Base-by-base conservation (phyloP, 2,797 vertebrate genomes). In the Lepidocolaptes lacrymiger region DNA sequence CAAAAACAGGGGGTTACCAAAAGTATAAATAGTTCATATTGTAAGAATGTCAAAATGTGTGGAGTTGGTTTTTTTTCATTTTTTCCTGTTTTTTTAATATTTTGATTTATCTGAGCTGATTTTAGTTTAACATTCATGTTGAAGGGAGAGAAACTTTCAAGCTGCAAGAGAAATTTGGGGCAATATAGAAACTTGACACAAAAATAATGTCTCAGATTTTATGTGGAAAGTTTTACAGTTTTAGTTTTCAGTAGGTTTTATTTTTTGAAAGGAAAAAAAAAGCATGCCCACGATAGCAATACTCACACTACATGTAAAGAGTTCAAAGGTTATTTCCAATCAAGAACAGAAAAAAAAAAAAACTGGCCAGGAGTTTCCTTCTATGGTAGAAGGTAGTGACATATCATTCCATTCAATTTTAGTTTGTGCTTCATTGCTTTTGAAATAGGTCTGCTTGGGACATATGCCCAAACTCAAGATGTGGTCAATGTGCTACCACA, bases 381-480 rank as follows among this genome's bases (percentile, higher is more conserved):
- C 36, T 3, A 3, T 56, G 19, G 10, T 39, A 72, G 52, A 78
- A 84, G 49, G 48, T 34, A 51, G 77, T 79, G 64, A 69, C 51
- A 46, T 67, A 44, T 51, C 66, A 71, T 78, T 78, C 48, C 37
- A 27, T 85, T 95, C 52, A 80, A 7, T 90, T 91, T 87, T 68
- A 71, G 10, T 54, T 83, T 93, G 48, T 88, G 92, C 88, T 92
- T 96, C 88, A 23, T 90, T 95, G 73, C 76, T 88, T 90, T 88
- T 9, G 22, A 61, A 91, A 69, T 84, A 56, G 59, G 80, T 72
- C 59, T 84, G 0, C 88, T 90, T 96, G 80, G 91, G 76, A 95
- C 51, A 54, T 75, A 49, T 59, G 86, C 74, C 82, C 83, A 92
- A 96, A 80, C 64, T 95, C 74, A 82, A 91, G 96, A 95, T 95